phyloP scores from a whole-genome alignment of 1,140 invertebrate genomes.

The Ips typographus region DNA sequence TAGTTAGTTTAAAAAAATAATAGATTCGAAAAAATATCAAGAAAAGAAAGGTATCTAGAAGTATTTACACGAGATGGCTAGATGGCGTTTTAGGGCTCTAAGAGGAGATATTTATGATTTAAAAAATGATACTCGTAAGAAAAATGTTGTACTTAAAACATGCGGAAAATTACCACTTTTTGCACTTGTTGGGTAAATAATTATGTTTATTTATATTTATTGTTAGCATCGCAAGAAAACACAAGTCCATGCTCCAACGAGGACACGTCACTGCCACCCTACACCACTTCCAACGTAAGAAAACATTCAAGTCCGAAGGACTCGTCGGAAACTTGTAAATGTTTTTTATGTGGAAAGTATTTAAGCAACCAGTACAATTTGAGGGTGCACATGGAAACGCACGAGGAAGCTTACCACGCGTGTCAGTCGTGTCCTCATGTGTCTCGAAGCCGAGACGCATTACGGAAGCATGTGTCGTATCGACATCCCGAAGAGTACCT shows the following conservation, averaged over 20 bases:
- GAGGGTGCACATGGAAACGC: slow-evolving; percentile 85
- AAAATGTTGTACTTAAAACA: no score
- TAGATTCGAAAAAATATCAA: no score
- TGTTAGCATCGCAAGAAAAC: slow-evolving; percentile 27
- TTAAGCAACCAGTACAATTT: slow-evolving; percentile 88
- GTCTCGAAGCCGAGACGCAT: slow-evolving; percentile 79
- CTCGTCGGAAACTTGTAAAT: slow-evolving; percentile 55
- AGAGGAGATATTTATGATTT: not conserved
- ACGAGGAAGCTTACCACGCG: slow-evolving; percentile 78
- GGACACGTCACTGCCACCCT: slow-evolving; percentile 14
- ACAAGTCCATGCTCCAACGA: slow-evolving; percentile 33
- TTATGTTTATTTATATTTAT: slow-evolving; percentile 5
- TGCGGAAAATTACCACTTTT: no score
- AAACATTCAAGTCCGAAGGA: slow-evolving; percentile 40
- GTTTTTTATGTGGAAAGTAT: slow-evolving; percentile 82
- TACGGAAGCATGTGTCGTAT: slow-evolving; percentile 86
- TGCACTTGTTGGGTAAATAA: not conserved
- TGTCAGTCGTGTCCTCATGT: slow-evolving; percentile 83
- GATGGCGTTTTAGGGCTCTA: not conserved
- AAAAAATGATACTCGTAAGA: not conserved
- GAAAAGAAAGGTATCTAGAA: no score
- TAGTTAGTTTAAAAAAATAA: no score
- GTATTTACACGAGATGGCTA: no score
- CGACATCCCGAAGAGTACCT: slow-evolving; percentile 65
- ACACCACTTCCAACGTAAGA: slow-evolving; percentile 9